Percentiles rank a stretch among this genome's conserved stretches.
Conservation (phyloP, 2,113 vertebrate species). For the Alligator sinensis region DNA sequence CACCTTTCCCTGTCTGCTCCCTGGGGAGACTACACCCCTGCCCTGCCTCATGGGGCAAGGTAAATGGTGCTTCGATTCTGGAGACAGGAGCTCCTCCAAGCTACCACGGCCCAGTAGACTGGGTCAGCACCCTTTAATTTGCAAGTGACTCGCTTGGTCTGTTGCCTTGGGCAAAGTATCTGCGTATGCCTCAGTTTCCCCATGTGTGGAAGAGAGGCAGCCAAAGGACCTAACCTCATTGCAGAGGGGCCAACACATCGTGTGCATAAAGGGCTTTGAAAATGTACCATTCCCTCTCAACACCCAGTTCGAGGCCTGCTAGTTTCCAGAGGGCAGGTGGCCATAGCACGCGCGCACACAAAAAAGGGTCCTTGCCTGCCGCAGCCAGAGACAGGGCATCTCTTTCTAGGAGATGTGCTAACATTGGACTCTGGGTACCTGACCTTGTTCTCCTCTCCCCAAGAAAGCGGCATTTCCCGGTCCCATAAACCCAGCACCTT, state of each 20-base stretch:
- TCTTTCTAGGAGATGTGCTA: not conserved
- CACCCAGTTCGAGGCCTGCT: not conserved
- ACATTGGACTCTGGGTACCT: not conserved
- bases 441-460: not conserved
- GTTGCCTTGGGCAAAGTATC: slow-evolving; percentile 1
- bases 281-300: no score
- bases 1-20: not conserved
- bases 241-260: no score
- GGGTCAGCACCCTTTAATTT: no score
- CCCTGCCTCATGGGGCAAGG: not conserved
- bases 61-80: not conserved
- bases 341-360: not conserved
- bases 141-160: slow-evolving; percentile 11
- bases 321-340: slow-evolving; percentile 2
- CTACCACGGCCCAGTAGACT: no score
- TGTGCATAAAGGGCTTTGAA: not conserved
- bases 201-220: not conserved
- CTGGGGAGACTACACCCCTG: not conserved
- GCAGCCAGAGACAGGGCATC: not conserved
- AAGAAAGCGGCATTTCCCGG: not conserved
- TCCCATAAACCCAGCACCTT: not conserved
- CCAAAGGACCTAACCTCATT: no score
- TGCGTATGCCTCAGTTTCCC: not conserved
- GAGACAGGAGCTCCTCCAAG: no score
- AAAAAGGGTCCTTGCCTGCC: not conserved